Percentiles rank a stretch among this genome's conserved stretches.
phyloP scores from a whole-genome alignment of 2,888 invertebrate species.

The Lutraria lutraria region DNA sequence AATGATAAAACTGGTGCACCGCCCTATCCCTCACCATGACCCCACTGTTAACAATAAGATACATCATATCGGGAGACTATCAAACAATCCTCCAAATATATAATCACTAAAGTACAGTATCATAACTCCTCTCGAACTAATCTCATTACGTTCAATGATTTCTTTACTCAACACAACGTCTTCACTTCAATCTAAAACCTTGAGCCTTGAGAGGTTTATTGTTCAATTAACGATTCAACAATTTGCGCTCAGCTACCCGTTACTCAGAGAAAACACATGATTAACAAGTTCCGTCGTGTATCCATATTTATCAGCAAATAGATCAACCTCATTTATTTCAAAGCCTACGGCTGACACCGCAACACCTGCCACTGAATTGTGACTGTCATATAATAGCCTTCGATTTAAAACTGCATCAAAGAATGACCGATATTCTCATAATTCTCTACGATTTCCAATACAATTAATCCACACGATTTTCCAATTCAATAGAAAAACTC shows the following conservation, averaged over 20 bases:
- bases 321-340: slow-evolving; percentile 42
- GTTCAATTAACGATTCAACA: slow-evolving; percentile 33
- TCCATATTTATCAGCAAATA: slow-evolving; percentile 38
- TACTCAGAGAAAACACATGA: slow-evolving; percentile 16
- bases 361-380: slow-evolving; percentile 26
- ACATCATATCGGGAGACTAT: not conserved
- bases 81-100: not conserved
- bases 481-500: slow-evolving; percentile 18
- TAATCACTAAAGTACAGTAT: slow-evolving; percentile 1
- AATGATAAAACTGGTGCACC: slow-evolving; percentile 1
- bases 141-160: not conserved
- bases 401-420: not conserved
- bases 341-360: slow-evolving; percentile 28
- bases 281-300: slow-evolving; percentile 40
- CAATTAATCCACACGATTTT: slow-evolving; percentile 10
- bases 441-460: slow-evolving; percentile 21
- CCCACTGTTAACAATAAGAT: not conserved
- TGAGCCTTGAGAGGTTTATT: not conserved
- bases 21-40: slow-evolving; percentile 5
- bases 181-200: not conserved
- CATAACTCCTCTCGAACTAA: not conserved
- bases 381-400: slow-evolving; percentile 2
- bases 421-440: not conserved
- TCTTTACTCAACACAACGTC: not conserved
- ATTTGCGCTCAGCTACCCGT: slow-evolving; percentile 41